Conservation (phyloP, 1,140 invertebrate genomes). For the Macrobrachium rosenbergii region DNA sequence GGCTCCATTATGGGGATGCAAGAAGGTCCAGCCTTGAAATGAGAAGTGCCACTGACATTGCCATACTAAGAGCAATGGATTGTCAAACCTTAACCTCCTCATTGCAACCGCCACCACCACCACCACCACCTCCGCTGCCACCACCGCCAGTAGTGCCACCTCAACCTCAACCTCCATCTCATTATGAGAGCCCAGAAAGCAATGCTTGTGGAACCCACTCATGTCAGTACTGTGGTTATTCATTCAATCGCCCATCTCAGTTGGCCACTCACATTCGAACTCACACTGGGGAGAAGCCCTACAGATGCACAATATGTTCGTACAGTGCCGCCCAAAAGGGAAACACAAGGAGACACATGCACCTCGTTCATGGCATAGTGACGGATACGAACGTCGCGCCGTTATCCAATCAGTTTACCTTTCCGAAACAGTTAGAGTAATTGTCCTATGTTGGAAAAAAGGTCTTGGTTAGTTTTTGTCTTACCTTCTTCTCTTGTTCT, state of each 20-base stretch:
- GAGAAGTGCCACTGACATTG: constrained; percentile 10
- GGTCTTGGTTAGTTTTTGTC: too few species aligned
- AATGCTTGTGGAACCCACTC: constrained; percentile 25
- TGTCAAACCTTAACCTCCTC: too few species aligned
- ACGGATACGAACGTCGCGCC: not conserved
- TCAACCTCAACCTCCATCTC: too few species aligned
- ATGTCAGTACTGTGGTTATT: constrained; percentile 53
- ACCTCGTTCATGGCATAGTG: constrained; percentile 47
- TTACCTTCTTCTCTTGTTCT: constrained; percentile 1
- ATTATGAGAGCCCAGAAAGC: constrained; percentile 10
- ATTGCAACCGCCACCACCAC: not conserved
- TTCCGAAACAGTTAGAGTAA: too few species aligned
- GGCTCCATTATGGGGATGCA: constrained; percentile 41
- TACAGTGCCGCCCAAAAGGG: constrained; percentile 56
- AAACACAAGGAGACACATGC: constrained; percentile 56
- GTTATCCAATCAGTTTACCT: constrained; percentile 5
- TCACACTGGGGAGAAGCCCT: constrained; percentile 56
- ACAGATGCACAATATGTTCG: constrained; percentile 38
- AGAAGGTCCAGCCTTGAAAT: constrained; percentile 5
- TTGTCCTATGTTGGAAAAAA: too few species aligned
- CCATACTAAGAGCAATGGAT: too few species aligned
- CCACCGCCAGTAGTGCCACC: not conserved
- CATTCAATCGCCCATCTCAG: constrained; percentile 50
- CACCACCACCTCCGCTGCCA: not conserved
- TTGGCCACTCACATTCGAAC: constrained; percentile 50